A percentile compares a stretch with the other conserved stretches of the same genome.
phyloP scores from a whole-genome alignment of 2,113 vertebrate species.

The Haplochromis vanheusdeni region DNA sequence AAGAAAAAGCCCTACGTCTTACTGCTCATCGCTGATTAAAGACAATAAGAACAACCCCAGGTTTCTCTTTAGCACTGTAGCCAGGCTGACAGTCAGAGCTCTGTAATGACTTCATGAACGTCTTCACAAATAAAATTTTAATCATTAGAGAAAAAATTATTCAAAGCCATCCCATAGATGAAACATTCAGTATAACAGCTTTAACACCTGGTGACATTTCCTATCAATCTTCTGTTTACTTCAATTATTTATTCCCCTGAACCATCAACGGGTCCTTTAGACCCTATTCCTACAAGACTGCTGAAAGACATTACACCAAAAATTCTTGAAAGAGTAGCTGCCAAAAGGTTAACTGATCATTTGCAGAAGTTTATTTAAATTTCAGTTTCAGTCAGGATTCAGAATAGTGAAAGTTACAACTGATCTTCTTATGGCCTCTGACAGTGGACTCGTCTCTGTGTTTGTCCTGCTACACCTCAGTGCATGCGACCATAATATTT shows the following conservation, averaged over 20 bases:
- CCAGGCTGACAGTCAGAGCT: background rate
- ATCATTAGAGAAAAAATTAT: background rate
- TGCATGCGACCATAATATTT: background rate
- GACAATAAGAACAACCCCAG: background rate
- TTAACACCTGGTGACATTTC: background rate
- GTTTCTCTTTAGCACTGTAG: background rate
- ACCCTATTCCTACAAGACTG: background rate
- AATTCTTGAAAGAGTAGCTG: background rate
- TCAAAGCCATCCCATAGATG: background rate
- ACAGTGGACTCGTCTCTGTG: accelerated
- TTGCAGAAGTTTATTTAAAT: background rate
- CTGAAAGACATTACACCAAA: background rate
- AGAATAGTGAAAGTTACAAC: accelerated
- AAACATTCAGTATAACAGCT: background rate
- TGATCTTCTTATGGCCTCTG: background rate
- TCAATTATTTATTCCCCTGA: background rate
- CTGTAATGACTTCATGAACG: background rate
- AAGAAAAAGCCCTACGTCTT: background rate
- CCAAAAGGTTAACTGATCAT: accelerated
- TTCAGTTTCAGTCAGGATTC: background rate
- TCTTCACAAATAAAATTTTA: background rate
- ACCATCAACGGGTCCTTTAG: accelerated
- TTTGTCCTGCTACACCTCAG: background rate
- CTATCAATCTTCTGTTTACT: background rate
- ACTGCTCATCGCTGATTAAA: background rate